Conservation (phyloP, 1,140 invertebrate genomes). For the Trichonephila clavipes region DNA sequence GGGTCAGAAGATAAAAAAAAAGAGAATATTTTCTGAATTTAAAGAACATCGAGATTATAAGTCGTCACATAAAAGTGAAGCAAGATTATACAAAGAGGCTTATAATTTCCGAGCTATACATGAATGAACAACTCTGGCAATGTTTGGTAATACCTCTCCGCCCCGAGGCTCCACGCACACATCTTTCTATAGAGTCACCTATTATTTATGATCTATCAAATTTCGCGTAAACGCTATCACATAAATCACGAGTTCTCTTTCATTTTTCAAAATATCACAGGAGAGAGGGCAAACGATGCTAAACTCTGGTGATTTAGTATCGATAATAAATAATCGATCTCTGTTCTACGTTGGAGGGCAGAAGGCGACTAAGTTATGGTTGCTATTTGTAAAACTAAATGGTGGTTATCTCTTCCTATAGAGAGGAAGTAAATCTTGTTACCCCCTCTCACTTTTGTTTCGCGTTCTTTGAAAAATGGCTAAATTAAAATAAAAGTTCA, state of each 20-base stretch:
- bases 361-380: not conserved
- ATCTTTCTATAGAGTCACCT: constrained; percentile 29
- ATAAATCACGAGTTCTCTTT: constrained; percentile 66
- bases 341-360: constrained; percentile 64
- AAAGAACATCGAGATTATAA: not conserved
- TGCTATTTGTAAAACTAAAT: constrained; percentile 59
- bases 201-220: constrained; percentile 75
- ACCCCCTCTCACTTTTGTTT: not conserved
- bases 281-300: constrained; percentile 14
- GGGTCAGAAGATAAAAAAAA: not conserved
- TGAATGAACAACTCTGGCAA: constrained; percentile 48
- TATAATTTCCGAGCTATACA: constrained; percentile 42
- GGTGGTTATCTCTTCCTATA: not conserved
- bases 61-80: not conserved
- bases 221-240: constrained; percentile 66
- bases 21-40: no score
- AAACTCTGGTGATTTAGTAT: constrained; percentile 72
- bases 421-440: not conserved
- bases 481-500: not conserved
- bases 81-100: not conserved
- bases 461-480: not conserved
- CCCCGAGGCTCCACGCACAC: not conserved
- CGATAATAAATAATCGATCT: constrained; percentile 70
- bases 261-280: constrained; percentile 64
- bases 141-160: not conserved